These are phyloP conservation scores for Neelides sp. DNA, from an alignment of 1,140 invertebrate genomes.

Conservation along the genomic window DNA sequence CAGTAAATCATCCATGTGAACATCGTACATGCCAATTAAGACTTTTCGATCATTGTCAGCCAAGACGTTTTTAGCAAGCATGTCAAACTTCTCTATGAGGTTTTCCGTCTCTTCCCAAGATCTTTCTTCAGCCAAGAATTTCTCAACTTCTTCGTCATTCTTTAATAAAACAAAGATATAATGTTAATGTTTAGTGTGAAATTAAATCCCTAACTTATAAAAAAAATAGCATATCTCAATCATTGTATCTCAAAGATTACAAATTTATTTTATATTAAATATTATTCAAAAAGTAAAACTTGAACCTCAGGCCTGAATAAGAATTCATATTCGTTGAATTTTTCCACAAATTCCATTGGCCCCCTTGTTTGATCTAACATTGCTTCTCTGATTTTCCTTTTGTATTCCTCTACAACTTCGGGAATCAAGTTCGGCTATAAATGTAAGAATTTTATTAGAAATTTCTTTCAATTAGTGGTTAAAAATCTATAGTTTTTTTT, in stretches of 20 bases:
- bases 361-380: constrained; percentile 56
- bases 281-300: neutral
- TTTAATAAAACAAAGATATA: no score
- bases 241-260: no score
- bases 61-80: constrained; percentile 49
- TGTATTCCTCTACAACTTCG: constrained; percentile 47
- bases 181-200: no score
- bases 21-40: constrained; percentile 69
- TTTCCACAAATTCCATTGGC: constrained; percentile 53
- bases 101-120: constrained; percentile 31
- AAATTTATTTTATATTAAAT: neutral
- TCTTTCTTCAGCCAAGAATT: constrained; percentile 15
- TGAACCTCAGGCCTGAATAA: constrained; percentile 60
- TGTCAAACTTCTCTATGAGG: constrained; percentile 51
- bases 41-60: constrained; percentile 51
- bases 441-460: constrained; percentile 11
- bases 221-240: no score
- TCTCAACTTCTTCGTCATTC: constrained; percentile 22
- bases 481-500: no score
- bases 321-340: constrained; percentile 68
- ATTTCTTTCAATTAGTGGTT: neutral
- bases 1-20: constrained; percentile 70
- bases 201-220: no score
- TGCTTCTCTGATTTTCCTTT: constrained; percentile 43
- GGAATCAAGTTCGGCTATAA: constrained; percentile 52